A percentile compares a stretch with the other conserved stretches of the same genome.
Conservation (phyloP, 2,113 vertebrate genomes). For the Gymnogyps californianus region DNA sequence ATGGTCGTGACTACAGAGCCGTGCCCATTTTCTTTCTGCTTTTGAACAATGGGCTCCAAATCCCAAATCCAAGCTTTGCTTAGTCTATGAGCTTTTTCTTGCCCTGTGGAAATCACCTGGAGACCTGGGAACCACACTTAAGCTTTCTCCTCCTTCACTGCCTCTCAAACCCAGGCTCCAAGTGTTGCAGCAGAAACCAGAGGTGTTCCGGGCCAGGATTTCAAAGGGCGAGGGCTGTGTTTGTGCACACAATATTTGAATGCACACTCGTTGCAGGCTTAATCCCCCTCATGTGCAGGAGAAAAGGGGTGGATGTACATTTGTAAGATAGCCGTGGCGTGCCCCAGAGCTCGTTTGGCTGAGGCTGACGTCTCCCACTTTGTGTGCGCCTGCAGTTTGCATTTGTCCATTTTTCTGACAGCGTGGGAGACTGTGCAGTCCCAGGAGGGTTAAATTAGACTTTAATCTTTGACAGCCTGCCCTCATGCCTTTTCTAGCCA, state of each 20-base stretch:
- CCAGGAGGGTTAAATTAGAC: constrained; percentile 5
- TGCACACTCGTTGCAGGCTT: background rate
- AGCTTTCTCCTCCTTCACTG: background rate
- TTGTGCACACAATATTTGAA: constrained; percentile 45
- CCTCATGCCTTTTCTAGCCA: background rate
- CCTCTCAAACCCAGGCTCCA: background rate
- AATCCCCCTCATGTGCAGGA: background rate
- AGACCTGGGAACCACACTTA: background rate
- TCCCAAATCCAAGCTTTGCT: background rate
- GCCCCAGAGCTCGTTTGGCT: background rate
- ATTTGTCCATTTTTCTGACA: constrained; percentile 2
- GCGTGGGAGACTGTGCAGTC: background rate
- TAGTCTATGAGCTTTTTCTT: background rate
- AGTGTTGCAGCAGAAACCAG: background rate
- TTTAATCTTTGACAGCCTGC: background rate
- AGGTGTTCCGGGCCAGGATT: background rate
- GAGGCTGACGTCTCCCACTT: background rate
- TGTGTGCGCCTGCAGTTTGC: background rate
- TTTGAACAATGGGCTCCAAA: background rate
- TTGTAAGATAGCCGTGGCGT: background rate
- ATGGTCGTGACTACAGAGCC: background rate
- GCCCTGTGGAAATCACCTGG: background rate
- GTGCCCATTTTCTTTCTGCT: background rate
- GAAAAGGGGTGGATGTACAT: constrained; percentile 37
- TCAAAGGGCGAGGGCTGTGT: constrained; percentile 2